Evolutionary conservation across 2,797 vertebrate species (phyloP).

Genomic region (Nannoperca obscura): DNA sequence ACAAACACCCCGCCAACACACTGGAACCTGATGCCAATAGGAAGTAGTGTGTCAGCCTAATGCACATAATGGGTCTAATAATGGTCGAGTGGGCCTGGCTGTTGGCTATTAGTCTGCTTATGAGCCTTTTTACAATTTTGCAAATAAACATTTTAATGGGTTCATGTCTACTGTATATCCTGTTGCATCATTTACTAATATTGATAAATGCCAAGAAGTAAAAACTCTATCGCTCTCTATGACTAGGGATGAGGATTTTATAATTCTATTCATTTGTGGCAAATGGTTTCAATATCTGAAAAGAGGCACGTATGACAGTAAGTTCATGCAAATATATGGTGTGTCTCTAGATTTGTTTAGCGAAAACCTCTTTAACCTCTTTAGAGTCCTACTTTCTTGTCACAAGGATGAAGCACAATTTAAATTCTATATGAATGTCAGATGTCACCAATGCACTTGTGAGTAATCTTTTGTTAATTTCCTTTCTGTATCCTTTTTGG

Average conservation of each 20-base stretch:
- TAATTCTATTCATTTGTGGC: not conserved
- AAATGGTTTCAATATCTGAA: not conserved
- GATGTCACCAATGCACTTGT: slow-evolving; percentile 17
- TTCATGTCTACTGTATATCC: slow-evolving; percentile 34
- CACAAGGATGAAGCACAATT: slow-evolving; percentile 4
- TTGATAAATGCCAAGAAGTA: not conserved
- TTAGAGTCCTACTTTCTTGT: slow-evolving; percentile 4
- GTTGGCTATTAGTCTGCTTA: slow-evolving; percentile 41
- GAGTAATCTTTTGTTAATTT: slow-evolving; percentile 47
- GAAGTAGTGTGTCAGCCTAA: slow-evolving; percentile 35
- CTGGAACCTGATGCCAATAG: slow-evolving; percentile 19
- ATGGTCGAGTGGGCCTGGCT: slow-evolving; percentile 13
- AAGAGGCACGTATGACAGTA: not conserved
- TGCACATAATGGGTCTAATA: slow-evolving; percentile 46
- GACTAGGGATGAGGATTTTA: not conserved
- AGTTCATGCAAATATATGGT: not conserved
- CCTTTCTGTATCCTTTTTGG: slow-evolving; percentile 42
- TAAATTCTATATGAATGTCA: not conserved
- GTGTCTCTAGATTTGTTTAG: not conserved
- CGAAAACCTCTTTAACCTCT: slow-evolving; percentile 4
- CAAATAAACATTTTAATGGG: slow-evolving; percentile 41
- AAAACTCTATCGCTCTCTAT: not conserved
- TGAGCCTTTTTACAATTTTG: slow-evolving; percentile 20
- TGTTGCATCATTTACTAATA: slow-evolving; percentile 1
- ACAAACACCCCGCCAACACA: slow-evolving; percentile 23